Evolutionary conservation across 2,888 invertebrate species (phyloP).

Genomic region (Heliconius ethilla): DNA sequence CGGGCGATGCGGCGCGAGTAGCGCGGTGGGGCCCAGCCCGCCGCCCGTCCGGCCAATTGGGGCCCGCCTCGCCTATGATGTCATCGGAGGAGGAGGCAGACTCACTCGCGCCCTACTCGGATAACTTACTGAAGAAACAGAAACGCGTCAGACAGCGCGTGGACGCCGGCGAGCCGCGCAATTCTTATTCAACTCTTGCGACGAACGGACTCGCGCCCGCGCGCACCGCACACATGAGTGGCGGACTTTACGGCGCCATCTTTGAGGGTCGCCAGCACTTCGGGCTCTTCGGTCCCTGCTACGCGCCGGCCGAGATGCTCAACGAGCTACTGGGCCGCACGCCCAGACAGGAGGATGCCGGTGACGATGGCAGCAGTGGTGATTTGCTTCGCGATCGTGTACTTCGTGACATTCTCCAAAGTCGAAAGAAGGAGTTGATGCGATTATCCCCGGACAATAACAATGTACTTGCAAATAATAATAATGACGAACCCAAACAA

Average conservation of each 20-base stretch:
- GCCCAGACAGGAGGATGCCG: conserved; percentile 85
- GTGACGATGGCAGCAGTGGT: conserved; percentile 77
- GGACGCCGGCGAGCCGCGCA: conserved; percentile 97
- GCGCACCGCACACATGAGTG: conserved; percentile 90
- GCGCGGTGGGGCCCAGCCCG: conserved; percentile 80
- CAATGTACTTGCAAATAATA: conserved; percentile 81
- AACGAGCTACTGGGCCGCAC: conserved; percentile 93
- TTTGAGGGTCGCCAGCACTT: conserved; percentile 91
- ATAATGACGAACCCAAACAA: conserved; percentile 81
- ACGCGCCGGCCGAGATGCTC: conserved; percentile 94
- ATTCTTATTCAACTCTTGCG: conserved; percentile 89
- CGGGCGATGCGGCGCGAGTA: conserved; percentile 76
- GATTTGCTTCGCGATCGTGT: conserved; percentile 89
- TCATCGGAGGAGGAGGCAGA: conserved; percentile 98
- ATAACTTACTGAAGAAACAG: conserved; percentile 95
- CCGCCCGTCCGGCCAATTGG: conserved; percentile 90
- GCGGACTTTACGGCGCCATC: conserved; percentile 93
- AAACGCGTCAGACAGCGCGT: conserved; percentile 97
- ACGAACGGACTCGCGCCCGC: conserved; percentile 81
- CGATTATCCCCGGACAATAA: conserved; percentile 83
- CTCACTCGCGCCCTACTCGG: conserved; percentile 96
- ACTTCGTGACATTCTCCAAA: conserved; percentile 94
- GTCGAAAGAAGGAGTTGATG: conserved; percentile 91
- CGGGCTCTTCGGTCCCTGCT: conserved; percentile 92
- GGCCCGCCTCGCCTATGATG: conserved; percentile 94